Base-by-base conservation (phyloP, 2,113 vertebrate genomes). In the Vireo altiloquus region DNA sequence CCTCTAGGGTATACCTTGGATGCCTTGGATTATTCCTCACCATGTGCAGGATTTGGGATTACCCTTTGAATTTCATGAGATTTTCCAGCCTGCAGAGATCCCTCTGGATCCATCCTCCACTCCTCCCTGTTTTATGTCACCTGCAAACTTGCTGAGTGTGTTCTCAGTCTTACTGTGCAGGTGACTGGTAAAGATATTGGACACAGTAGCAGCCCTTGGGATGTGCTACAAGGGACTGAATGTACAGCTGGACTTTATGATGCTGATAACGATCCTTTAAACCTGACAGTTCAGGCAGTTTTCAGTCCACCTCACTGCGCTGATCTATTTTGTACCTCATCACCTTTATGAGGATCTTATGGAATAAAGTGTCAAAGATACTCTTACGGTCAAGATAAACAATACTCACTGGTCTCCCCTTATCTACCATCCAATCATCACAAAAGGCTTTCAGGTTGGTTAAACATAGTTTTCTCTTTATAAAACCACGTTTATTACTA, bases 311-410 rank as follows among this genome's bases (percentile, higher is more conserved):
- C 27, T 57, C 42, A 9, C 12, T 56, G 44, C 64, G 13, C 27
- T 82, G 69, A 13, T 44, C 23, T 61, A 9, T 15, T 27, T 77
- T 68, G 9, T 54, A 44, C 35, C 40, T 83, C 10, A 12, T 87
- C 37, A 56, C 6, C 42, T 81, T 61, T 53, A 42, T n/a, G 22
- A 74, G 11, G 5, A 15, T 40, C 13, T 74, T 59, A 17, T 4
- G 12, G 52, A 71, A 61, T 14, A 28, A 27, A 31, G 4, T 17
- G 4, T 40, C 24, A 22, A 64, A 89, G 21, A 16, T 16, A 7
- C 6, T 15, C 19, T 71, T 63, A 30, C 4, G 33, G 4, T 40
- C 0, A 0, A 35, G 39, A 21, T n/a, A 53, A 75, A 24, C 6
- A 49, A 13, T 8, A 21, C 21, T 11, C 11, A 18, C 7, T 31